Conservation (phyloP, 2,113 vertebrate species). For the Plectropomus leopardus region DNA sequence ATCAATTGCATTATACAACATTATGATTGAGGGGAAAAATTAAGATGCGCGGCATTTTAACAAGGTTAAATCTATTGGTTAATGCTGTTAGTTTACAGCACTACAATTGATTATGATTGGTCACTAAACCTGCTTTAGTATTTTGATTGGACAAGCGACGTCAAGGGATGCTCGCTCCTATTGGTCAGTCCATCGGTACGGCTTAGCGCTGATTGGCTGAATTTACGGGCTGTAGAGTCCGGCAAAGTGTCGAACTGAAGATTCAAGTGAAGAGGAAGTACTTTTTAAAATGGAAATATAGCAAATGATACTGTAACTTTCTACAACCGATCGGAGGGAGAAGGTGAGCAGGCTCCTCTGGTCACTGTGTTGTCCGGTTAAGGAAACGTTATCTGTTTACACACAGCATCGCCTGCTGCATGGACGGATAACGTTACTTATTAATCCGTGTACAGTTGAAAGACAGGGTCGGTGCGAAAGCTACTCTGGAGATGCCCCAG, state of each 20-base stretch:
- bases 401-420: not conserved
- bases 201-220: slow-evolving; percentile 66
- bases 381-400: slow-evolving; percentile 1
- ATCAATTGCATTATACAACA: not conserved
- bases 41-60: slow-evolving; percentile 6
- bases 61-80: not conserved
- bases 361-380: not conserved
- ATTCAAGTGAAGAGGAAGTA: slow-evolving; percentile 73
- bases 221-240: slow-evolving; percentile 57
- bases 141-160: slow-evolving; percentile 52
- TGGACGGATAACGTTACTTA: slow-evolving; percentile 24
- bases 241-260: slow-evolving; percentile 73
- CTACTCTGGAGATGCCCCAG: not conserved
- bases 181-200: not conserved
- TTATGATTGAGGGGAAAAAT: not conserved
- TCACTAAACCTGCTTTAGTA: fast-evolving
- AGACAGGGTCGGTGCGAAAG: not conserved
- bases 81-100: not conserved
- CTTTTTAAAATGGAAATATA: slow-evolving; percentile 63
- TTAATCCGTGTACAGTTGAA: slow-evolving; percentile 57
- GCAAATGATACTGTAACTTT: slow-evolving; percentile 3
- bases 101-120: slow-evolving; percentile 41
- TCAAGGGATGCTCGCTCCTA: not conserved
- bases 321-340: not conserved
- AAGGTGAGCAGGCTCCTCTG: slow-evolving; percentile 49